phyloP scores from a whole-genome alignment of 2,797 vertebrate genomes.

The Myotis daubentonii region DNA sequence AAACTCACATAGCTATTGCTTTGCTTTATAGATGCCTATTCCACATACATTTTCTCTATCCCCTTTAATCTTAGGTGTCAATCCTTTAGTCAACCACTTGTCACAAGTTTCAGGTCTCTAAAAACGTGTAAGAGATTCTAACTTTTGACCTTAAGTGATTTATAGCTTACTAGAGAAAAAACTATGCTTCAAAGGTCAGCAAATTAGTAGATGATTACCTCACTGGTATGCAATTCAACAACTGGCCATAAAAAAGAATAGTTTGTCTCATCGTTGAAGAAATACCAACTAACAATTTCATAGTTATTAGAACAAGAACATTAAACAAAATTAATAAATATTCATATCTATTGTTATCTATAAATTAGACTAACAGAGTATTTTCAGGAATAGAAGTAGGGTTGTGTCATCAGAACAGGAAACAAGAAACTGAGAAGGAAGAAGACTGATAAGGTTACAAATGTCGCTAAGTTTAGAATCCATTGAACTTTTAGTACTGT shows the following conservation, averaged over 20 bases:
- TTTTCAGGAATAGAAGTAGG: conserved; percentile 22
- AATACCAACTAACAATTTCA: conserved; percentile 39
- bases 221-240: conserved; percentile 52
- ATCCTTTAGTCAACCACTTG: conserved; percentile 8
- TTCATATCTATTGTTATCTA: background rate
- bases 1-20: background rate
- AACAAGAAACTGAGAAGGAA: conserved; percentile 38
- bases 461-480: conserved; percentile 44
- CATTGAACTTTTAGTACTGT: background rate
- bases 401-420: background rate
- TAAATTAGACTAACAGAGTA: background rate
- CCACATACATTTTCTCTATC: background rate
- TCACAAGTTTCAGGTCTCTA: conserved; percentile 47
- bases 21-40: conserved; percentile 15
- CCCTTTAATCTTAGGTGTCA: background rate
- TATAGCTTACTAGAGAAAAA: conserved; percentile 38
- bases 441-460: background rate
- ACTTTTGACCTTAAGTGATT: conserved; percentile 47
- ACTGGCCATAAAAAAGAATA: background rate
- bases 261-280: background rate
- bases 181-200: conserved; percentile 62
- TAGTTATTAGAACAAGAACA: conserved; percentile 27
- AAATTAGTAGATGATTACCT: conserved; percentile 70
- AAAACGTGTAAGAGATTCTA: conserved; percentile 37
- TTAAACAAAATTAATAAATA: conserved; percentile 45